phyloP scores from a whole-genome alignment of 2,113 vertebrate species.

The Perognathus longimembris region DNA sequence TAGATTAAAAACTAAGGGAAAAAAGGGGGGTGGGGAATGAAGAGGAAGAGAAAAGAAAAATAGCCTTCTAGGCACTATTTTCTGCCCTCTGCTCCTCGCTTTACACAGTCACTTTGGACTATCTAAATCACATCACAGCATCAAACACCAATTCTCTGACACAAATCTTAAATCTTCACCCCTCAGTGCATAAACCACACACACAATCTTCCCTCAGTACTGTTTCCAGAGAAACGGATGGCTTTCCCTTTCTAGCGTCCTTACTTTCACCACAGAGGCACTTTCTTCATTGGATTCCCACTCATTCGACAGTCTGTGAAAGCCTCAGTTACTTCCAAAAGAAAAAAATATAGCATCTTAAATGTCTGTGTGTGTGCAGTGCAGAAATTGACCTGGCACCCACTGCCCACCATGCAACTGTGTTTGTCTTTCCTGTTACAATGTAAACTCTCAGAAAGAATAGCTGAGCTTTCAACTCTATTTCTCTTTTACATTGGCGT shows the following conservation, averaged over 20 bases:
- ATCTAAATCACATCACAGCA: constrained; percentile 9
- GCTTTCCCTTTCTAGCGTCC: neutral
- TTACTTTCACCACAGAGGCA: neutral
- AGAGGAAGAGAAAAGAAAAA: neutral
- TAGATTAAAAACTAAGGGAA: neutral
- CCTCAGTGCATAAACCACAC: neutral
- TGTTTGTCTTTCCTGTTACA: too few relatives aligned
- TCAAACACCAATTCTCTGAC: neutral
- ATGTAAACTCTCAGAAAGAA: neutral
- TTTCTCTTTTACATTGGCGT: too few relatives aligned
- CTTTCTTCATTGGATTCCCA: neutral
- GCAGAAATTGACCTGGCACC: accelerated
- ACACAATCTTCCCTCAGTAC: constrained; percentile 8
- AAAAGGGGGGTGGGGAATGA: neutral
- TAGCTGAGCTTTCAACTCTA: too few relatives aligned
- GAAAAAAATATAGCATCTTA: neutral
- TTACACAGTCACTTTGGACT: neutral
- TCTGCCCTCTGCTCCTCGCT: neutral
- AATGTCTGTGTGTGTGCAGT: neutral
- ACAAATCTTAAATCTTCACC: constrained; percentile 29
- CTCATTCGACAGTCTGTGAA: neutral
- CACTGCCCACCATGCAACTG: neutral
- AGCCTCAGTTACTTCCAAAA: neutral
- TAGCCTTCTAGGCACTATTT: neutral
- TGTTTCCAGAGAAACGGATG: neutral